phyloP scores from a whole-genome alignment of 2,888 invertebrate genomes.

The Arctia plantaginis region DNA sequence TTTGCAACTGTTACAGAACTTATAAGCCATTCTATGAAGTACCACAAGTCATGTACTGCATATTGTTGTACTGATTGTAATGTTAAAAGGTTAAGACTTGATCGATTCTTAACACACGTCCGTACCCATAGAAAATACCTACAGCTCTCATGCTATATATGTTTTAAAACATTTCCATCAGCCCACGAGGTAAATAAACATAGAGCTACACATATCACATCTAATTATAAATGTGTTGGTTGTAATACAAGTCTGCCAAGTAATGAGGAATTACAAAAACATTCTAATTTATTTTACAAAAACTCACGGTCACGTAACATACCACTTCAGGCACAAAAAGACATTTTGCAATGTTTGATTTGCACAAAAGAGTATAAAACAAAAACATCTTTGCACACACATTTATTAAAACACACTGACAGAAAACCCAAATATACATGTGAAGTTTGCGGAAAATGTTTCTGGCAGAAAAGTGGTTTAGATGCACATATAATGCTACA shows the following conservation, averaged over 20 bases:
- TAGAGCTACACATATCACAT: constrained; percentile 50
- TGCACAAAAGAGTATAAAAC: constrained; percentile 70
- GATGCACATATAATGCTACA: constrained; percentile 65
- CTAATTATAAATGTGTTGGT: constrained; percentile 63
- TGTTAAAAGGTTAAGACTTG: constrained; percentile 61
- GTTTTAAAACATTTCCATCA: constrained; percentile 59
- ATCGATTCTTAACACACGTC: constrained; percentile 81
- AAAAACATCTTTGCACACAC: constrained; percentile 70
- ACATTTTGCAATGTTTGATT: constrained; percentile 62
- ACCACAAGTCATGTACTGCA: constrained; percentile 87
- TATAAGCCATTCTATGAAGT: constrained; percentile 85
- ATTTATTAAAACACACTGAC: constrained; percentile 86
- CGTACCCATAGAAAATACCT: constrained; percentile 87
- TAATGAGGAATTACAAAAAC: constrained; percentile 59
- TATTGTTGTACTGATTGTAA: constrained; percentile 89
- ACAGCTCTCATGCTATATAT: constrained; percentile 77
- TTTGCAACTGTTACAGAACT: constrained; percentile 72
- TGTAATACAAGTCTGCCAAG: constrained; percentile 65
- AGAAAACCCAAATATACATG: constrained; percentile 69
- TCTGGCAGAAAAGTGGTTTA: constrained; percentile 63
- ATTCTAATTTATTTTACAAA: constrained; percentile 60
- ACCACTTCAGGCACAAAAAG: constrained; percentile 57
- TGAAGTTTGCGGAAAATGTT: constrained; percentile 73
- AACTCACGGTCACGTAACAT: constrained; percentile 62
- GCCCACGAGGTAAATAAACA: constrained; percentile 54